These are phyloP conservation scores for Lydus trimaculatus DNA, from an alignment of 2,888 invertebrate genomes.

Conservation along the genomic window DNA sequence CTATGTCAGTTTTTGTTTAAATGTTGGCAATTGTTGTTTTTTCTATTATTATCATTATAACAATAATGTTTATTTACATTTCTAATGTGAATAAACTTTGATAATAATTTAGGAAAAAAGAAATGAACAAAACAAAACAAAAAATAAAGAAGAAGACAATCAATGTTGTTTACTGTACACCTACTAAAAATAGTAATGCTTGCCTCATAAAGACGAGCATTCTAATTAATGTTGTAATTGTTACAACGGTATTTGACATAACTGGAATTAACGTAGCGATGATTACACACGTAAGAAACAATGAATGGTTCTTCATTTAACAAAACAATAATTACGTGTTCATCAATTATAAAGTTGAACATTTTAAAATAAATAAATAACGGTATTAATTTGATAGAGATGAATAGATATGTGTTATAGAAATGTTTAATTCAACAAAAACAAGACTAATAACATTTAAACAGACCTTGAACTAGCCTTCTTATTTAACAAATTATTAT, in stretches of 20 bases:
- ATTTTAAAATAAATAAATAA: background rate
- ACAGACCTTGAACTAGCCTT: background rate
- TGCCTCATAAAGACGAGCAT: slow-evolving; percentile 7
- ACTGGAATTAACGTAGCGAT: slow-evolving; percentile 17
- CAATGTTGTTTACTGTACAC: too few species aligned
- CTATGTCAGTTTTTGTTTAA: background rate
- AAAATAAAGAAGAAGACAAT: too few species aligned
- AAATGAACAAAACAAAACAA: background rate
- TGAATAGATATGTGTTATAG: slow-evolving; percentile 3
- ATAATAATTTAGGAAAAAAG: background rate
- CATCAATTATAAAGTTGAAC: background rate
- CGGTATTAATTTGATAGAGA: background rate
- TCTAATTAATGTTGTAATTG: slow-evolving; percentile 10
- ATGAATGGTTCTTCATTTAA: slow-evolving; percentile 15
- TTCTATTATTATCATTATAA: background rate
- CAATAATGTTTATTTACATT: background rate
- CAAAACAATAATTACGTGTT: slow-evolving; percentile 9
- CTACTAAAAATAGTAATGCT: slow-evolving; percentile 10
- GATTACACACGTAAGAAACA: background rate
- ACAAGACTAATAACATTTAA: background rate
- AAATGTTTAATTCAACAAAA: background rate
- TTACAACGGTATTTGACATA: slow-evolving; percentile 15
- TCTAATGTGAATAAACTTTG: background rate
- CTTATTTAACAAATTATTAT: background rate
- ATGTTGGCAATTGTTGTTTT: background rate